These are phyloP conservation scores for Calyptomena viridis DNA, from an alignment of 2,113 vertebrate genomes.

Conservation along the genomic window DNA sequence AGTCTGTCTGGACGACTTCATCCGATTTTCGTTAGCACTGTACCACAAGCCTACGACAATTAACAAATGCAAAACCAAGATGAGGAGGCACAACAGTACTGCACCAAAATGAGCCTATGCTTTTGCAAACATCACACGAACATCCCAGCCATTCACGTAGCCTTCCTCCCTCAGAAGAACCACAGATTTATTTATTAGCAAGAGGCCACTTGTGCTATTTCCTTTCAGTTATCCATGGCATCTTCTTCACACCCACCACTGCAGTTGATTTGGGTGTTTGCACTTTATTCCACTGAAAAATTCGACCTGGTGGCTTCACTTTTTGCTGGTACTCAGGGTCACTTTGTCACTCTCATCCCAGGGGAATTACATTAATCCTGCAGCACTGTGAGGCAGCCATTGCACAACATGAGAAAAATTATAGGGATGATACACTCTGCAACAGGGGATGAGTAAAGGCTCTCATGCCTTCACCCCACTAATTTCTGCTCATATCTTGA, in stretches of 20 bases:
- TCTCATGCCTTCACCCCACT: not conserved
- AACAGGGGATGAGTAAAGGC: not conserved
- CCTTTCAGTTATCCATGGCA: not conserved
- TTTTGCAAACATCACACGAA: not conserved
- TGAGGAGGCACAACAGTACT: not conserved
- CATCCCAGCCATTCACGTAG: accelerated
- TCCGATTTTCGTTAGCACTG: constrained; percentile 20
- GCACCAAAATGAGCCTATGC: not conserved
- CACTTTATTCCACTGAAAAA: not conserved
- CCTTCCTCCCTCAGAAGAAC: not conserved
- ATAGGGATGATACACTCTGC: not conserved
- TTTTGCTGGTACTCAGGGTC: not conserved
- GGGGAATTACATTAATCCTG: not conserved
- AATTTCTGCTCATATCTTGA: not conserved
- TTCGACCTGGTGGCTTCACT: not conserved
- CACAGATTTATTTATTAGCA: not conserved
- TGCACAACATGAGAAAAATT: not conserved
- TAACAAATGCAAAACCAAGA: not conserved
- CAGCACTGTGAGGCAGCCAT: accelerated
- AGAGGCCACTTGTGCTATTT: not conserved
- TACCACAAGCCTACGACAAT: not conserved
- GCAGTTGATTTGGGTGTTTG: not conserved
- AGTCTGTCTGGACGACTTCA: constrained; percentile 14
- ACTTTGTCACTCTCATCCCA: not conserved
- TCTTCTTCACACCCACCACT: not conserved